Evolutionary conservation across 1,140 invertebrate genomes (phyloP), one percentile per base, ranked within the genome.

Genomic region (Drosophila mojavensis): DNA sequence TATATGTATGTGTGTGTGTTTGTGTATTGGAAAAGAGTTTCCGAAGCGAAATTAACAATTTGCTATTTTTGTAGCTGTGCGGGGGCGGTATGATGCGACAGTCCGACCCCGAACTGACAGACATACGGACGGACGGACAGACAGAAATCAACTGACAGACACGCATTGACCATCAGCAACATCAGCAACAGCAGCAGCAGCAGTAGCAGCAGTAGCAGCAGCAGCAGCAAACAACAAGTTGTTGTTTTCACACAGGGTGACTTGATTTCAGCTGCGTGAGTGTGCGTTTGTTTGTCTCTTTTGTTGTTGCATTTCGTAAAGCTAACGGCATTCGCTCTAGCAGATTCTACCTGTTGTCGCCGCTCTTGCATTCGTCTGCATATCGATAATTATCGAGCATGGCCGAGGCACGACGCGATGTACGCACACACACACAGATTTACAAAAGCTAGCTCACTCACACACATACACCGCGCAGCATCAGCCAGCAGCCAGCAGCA

Each of bases 21-120:
- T 78, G 78, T 85, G 82, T 65, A 83, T 88, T 86, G 83, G 76
- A 86, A 86, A 86, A 86, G 83, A 86, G 83, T 86, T 83, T 86
- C 70, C 69, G 83, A 79, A 89, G 83, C 79, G 66, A 86, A 86
- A 86, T 86, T 88, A 88, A 88, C 83, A 88, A 88, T 88, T 88
- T 88, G 79, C 84, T 88, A 88, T 88, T 89, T 88, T 69, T 41
- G 83, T 88, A 88, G 76, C 54, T 61, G 65, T 79, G 83, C 69
- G 83, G 77, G 84, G 84, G 83, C 79, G 83, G 76, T 62, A 61
- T 63, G 73, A 70, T 70, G 67, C 73, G 67, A 70, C 68, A 70
- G 67, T 47, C 54, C 63, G 75, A 63, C 63, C 64, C 78, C 68
- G 67, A 69, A 83, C 55, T 64, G 50, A 73, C 69, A 71, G 79